These are phyloP conservation scores for Crotophaga sulcirostris DNA, from an alignment of 2,113 vertebrate species.

Conservation along the genomic window DNA sequence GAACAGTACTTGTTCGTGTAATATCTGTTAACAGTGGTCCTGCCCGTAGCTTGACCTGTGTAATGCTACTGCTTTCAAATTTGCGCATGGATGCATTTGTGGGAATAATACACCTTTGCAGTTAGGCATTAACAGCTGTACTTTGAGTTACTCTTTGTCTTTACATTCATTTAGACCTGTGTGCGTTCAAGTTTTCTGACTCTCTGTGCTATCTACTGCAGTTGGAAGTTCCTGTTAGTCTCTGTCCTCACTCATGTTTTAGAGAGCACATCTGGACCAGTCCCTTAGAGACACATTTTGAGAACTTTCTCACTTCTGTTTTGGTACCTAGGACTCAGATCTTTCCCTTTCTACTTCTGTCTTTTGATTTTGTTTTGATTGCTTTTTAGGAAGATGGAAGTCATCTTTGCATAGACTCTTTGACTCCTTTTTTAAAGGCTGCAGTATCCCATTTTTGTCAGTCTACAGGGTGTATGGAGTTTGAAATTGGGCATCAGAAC, in stretches of 20 bases:
- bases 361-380: background rate
- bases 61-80: background rate
- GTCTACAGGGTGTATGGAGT: background rate
- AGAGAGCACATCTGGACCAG: background rate
- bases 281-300: background rate
- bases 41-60: constrained; percentile 9
- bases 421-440: background rate
- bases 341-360: background rate
- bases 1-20: background rate
- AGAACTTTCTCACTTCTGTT: background rate
- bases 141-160: background rate
- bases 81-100: background rate
- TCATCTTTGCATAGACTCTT: background rate
- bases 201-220: background rate
- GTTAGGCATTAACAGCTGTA: constrained; percentile 38
- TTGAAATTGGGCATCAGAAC: background rate
- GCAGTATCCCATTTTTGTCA: background rate
- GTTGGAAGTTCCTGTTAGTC: background rate
- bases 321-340: background rate
- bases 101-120: background rate
- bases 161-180: background rate
- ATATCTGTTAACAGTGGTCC: background rate
- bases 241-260: background rate
- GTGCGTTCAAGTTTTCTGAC: background rate
- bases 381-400: background rate